These are phyloP conservation scores for Danio choprae DNA, from an alignment of 2,797 vertebrate species.

Conservation along the genomic window DNA sequence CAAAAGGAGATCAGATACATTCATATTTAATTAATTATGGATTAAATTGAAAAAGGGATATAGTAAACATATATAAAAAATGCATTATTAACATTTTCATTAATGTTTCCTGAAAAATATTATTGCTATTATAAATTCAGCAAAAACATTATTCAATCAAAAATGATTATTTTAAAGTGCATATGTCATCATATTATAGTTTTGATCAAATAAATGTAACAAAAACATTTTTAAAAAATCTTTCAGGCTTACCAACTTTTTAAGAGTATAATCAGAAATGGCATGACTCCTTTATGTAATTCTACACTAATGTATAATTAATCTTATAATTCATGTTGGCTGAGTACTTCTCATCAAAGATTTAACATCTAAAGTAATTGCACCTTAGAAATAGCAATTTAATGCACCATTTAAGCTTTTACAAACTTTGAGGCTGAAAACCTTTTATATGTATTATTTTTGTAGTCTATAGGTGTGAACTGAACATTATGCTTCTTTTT, in stretches of 20 bases:
- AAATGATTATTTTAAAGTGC: too few relatives aligned
- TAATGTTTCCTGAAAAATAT: too few relatives aligned
- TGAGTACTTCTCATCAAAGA: not conserved
- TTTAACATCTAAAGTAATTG: not conserved
- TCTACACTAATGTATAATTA: not conserved
- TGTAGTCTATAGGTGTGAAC: not conserved
- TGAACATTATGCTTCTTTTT: not conserved
- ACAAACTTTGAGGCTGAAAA: not conserved
- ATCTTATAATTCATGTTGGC: not conserved
- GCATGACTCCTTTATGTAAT: not conserved
- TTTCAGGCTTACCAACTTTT: not conserved
- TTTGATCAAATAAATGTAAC: not conserved
- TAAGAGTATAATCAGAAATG: not conserved
- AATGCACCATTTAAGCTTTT: constrained; percentile 1
- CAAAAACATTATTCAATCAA: too few relatives aligned
- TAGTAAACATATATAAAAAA: too few relatives aligned
- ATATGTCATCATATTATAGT: too few relatives aligned
- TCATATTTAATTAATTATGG: too few relatives aligned
- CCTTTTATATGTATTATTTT: not conserved
- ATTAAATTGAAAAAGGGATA: too few relatives aligned
- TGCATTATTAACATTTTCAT: too few relatives aligned
- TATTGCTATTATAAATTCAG: too few relatives aligned
- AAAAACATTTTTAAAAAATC: not conserved
- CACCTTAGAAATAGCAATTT: not conserved
- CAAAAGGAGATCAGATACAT: too few relatives aligned